These are phyloP conservation scores for Drosophila suboccidentalis DNA, from an alignment of 2,888 invertebrate genomes.

Conservation along the genomic window DNA sequence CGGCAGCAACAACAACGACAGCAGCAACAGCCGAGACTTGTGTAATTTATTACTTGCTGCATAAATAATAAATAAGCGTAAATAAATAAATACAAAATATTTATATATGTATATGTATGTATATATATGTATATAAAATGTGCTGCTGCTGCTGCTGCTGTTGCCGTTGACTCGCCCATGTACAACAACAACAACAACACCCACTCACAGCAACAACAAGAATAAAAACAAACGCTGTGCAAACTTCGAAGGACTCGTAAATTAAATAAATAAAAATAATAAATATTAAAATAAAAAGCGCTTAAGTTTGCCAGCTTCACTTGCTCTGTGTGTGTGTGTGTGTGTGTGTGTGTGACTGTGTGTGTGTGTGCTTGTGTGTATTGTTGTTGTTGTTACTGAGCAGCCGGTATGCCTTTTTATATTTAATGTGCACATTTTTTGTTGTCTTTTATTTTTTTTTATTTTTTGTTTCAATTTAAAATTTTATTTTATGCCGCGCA, in stretches of 20 bases:
- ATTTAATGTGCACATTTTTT: slow-evolving; percentile 46
- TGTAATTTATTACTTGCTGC: slow-evolving; percentile 84
- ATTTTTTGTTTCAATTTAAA: slow-evolving; percentile 49
- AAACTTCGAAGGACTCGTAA: slow-evolving; percentile 74
- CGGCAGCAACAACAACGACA: slow-evolving; percentile 29
- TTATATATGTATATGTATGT: slow-evolving; percentile 38
- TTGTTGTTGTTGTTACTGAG: slow-evolving; percentile 43
- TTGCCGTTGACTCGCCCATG: slow-evolving; percentile 9
- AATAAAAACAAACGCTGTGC: slow-evolving; percentile 35
- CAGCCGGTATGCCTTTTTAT: slow-evolving; percentile 58
- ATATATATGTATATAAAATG: slow-evolving; percentile 32
- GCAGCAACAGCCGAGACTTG: slow-evolving; percentile 50
- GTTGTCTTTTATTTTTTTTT: slow-evolving; percentile 31
- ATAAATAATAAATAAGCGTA: slow-evolving; percentile 84
- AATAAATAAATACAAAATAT: slow-evolving; percentile 77
- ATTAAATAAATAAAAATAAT: slow-evolving; percentile 79
- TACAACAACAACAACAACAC: slow-evolving; percentile 14
- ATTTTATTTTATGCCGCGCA: slow-evolving; percentile 57
- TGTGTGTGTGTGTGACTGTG: slow-evolving; percentile 23
- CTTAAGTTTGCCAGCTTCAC: slow-evolving; percentile 36
- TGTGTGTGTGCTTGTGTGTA: slow-evolving; percentile 1
- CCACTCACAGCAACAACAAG: slow-evolving; percentile 24
- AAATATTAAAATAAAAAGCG: slow-evolving; percentile 70
- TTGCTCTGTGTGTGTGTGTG: slow-evolving; percentile 2
- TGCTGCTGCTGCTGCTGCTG: slow-evolving; percentile 22